Conservation (phyloP, 2,888 invertebrate species). For the Drosophila maculinotata region DNA sequence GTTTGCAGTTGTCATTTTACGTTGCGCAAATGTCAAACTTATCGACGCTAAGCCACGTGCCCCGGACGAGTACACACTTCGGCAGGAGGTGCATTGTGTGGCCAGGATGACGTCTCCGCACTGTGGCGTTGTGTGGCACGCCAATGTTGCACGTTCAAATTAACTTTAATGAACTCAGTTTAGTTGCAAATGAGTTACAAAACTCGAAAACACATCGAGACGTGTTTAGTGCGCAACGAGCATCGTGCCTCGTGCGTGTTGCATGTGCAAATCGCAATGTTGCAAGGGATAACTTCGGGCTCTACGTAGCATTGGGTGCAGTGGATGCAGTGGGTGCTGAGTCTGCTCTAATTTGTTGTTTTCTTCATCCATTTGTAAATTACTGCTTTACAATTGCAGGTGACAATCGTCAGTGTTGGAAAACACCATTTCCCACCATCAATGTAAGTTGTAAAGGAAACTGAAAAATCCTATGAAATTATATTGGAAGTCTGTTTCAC, state of each 20-base stretch:
- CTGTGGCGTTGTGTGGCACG: constrained; percentile 63
- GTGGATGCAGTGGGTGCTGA: not conserved
- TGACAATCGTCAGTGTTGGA: not conserved
- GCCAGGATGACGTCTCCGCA: constrained; percentile 18
- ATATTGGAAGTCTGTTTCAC: too few species aligned
- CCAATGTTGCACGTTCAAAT: constrained; percentile 79
- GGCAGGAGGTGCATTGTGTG: constrained; percentile 43
- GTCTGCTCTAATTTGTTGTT: constrained; percentile 36
- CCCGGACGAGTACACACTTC: constrained; percentile 21
- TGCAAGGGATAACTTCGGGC: not conserved
- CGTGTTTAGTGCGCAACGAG: constrained; percentile 71
- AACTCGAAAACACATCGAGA: constrained; percentile 80
- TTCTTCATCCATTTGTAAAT: constrained; percentile 20
- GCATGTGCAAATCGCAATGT: constrained; percentile 12
- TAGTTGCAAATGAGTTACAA: constrained; percentile 80
- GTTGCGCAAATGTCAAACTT: constrained; percentile 78
- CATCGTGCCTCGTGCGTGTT: constrained; percentile 20
- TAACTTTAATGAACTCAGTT: constrained; percentile 81
- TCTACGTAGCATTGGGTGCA: constrained; percentile 2
- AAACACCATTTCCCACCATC: not conserved
- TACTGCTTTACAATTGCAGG: constrained; percentile 4
- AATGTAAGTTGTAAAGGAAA: not conserved
- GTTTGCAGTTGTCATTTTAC: constrained; percentile 73
- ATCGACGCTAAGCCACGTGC: constrained; percentile 76
- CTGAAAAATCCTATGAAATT: too few species aligned